Percentiles rank a stretch among this genome's conserved stretches.
Evolutionary conservation across 2,797 vertebrate genomes (phyloP).

Genomic region (Tapera naevia): DNA sequence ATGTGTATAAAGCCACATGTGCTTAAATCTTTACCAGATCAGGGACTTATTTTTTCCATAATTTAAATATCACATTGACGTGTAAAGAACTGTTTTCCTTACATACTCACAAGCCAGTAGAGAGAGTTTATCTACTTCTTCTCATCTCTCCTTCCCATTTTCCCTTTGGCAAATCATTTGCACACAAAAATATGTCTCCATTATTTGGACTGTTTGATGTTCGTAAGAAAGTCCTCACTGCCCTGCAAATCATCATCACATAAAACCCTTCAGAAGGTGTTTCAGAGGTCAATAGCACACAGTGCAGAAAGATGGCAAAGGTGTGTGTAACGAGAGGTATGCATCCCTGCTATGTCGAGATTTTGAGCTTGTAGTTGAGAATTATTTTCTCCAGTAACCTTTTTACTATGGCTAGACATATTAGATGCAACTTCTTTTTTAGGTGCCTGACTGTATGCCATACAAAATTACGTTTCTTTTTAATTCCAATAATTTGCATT

Average conservation of each 20-base stretch:
- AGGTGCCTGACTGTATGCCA: not conserved
- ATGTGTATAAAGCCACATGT: not conserved
- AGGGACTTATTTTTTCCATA: not conserved
- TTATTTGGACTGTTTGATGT: not conserved
- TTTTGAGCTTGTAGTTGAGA: not conserved
- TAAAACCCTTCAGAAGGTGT: not conserved
- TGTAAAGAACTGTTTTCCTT: not conserved
- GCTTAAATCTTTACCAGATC: not conserved
- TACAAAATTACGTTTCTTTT: not conserved
- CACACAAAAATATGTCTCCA: rapidly evolving
- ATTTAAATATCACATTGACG: not conserved
- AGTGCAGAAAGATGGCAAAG: not conserved
- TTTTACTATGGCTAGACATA: not conserved
- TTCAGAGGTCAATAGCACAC: not conserved
- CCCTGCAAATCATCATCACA: not conserved
- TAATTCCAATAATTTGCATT: not conserved
- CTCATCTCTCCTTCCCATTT: not conserved
- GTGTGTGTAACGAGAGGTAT: not conserved
- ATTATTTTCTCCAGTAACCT: not conserved
- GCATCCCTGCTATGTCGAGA: not conserved
- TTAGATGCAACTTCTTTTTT: not conserved
- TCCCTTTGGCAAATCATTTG: not conserved
- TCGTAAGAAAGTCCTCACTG: not conserved
- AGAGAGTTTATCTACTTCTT: not conserved
- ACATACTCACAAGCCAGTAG: not conserved